These are phyloP conservation scores for Operophtera brumata DNA, from an alignment of 2,888 invertebrate genomes.

Conservation along the genomic window DNA sequence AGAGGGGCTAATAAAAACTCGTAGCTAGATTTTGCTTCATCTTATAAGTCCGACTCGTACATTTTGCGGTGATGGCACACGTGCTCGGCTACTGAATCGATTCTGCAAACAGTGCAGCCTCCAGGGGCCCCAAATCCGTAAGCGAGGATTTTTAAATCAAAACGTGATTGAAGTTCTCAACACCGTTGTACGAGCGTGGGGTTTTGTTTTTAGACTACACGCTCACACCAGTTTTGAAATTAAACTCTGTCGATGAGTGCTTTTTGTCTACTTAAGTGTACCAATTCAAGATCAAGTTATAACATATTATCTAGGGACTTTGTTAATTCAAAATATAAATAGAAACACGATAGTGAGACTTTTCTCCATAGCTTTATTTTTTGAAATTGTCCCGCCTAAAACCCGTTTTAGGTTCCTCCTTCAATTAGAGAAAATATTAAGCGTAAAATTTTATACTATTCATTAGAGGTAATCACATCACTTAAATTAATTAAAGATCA, in stretches of 20 bases:
- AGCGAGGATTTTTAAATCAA: conserved; percentile 24
- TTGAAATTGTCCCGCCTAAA: too few relatives aligned
- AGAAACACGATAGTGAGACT: too few relatives aligned
- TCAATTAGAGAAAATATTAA: too few relatives aligned
- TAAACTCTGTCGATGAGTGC: neutral
- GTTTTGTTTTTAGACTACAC: conserved; percentile 2
- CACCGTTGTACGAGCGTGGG: neutral
- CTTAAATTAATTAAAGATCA: too few relatives aligned
- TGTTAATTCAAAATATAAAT: too few relatives aligned
- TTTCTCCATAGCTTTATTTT: too few relatives aligned
- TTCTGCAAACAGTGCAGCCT: conserved; percentile 28
- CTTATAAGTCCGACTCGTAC: conserved; percentile 11
- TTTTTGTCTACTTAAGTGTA: too few relatives aligned
- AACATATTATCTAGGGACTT: too few relatives aligned
- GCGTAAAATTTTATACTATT: too few relatives aligned
- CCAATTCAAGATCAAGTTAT: too few relatives aligned
- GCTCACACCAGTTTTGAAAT: conserved; percentile 1
- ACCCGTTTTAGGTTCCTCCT: too few relatives aligned
- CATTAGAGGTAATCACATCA: too few relatives aligned
- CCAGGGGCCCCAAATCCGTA: conserved; percentile 14
- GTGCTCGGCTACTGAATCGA: conserved; percentile 22
- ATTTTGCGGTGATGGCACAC: conserved; percentile 21
- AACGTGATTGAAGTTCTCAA: conserved; percentile 24
- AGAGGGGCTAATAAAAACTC: conserved; percentile 10
- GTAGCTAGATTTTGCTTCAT: conserved; percentile 5